A percentile compares a stretch with the other conserved stretches of the same genome.
Evolutionary conservation across 1,140 invertebrate genomes (phyloP).

Genomic region (Gryon sp.): DNA sequence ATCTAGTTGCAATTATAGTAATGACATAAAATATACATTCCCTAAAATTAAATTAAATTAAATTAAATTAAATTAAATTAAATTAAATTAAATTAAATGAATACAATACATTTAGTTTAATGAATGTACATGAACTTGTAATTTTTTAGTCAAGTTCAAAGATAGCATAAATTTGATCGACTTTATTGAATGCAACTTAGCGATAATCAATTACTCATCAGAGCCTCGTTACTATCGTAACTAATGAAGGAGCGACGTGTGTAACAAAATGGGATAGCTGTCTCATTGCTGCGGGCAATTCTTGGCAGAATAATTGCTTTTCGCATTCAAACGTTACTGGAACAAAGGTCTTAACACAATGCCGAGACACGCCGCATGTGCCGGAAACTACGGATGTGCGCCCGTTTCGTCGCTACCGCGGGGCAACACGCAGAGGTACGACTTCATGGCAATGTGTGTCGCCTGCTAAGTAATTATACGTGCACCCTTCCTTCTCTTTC

Average conservation of each 20-base stretch:
- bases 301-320: conserved; percentile 59
- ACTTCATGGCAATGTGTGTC: conserved; percentile 38
- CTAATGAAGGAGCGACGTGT: conserved; percentile 39
- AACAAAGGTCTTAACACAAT: conserved; percentile 57
- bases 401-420: conserved; percentile 48
- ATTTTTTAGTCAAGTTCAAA: too few species aligned
- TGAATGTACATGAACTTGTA: too few species aligned
- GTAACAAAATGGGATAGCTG: conserved; percentile 46
- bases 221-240: conserved; percentile 47
- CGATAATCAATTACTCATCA: conserved; percentile 56
- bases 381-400: conserved; percentile 52
- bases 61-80: too few species aligned
- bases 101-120: too few species aligned
- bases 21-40: too few species aligned
- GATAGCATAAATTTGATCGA: too few species aligned
- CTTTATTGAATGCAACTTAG: conserved; percentile 36
- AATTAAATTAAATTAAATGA: too few species aligned
- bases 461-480: conserved; percentile 54
- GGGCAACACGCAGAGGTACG: conserved; percentile 39
- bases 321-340: conserved; percentile 57
- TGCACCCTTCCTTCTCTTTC: too few species aligned
- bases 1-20: too few species aligned
- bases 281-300: conserved; percentile 44
- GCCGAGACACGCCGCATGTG: conserved; percentile 44
- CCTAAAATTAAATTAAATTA: too few species aligned